Evolutionary conservation across 2,113 vertebrate genomes (phyloP).

Genomic region (Ciconia boyciana): DNA sequence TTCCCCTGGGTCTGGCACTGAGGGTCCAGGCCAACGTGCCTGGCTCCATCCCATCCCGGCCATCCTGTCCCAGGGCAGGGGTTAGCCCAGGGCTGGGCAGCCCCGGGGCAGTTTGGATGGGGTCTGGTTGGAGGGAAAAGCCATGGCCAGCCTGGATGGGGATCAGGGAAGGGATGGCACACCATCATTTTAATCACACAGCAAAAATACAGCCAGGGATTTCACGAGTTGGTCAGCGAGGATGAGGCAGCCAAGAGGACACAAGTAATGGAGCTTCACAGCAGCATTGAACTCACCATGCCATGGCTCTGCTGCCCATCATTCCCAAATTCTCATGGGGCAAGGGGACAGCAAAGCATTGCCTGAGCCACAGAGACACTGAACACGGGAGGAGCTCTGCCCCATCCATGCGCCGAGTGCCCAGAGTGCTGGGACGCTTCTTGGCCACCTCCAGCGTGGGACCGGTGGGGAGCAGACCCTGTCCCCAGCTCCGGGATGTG

Average conservation of each 20-base stretch:
- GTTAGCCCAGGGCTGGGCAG: neutral
- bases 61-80: neutral
- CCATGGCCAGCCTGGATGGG: neutral
- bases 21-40: accelerated
- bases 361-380: neutral
- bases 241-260: neutral
- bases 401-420: neutral
- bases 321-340: neutral
- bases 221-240: neutral
- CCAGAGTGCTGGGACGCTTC: neutral
- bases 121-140: neutral
- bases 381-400: neutral
- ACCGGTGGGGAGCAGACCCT: neutral
- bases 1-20: neutral
- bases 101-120: neutral
- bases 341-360: neutral
- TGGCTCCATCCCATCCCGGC: neutral
- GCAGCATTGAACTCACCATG: neutral
- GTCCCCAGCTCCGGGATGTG: neutral
- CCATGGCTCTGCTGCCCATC: neutral
- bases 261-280: neutral
- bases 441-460: neutral
- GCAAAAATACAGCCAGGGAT: neutral
- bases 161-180: neutral
- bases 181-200: neutral